phyloP scores from a whole-genome alignment of 2,113 vertebrate species.

The Corythaeola cristata region DNA sequence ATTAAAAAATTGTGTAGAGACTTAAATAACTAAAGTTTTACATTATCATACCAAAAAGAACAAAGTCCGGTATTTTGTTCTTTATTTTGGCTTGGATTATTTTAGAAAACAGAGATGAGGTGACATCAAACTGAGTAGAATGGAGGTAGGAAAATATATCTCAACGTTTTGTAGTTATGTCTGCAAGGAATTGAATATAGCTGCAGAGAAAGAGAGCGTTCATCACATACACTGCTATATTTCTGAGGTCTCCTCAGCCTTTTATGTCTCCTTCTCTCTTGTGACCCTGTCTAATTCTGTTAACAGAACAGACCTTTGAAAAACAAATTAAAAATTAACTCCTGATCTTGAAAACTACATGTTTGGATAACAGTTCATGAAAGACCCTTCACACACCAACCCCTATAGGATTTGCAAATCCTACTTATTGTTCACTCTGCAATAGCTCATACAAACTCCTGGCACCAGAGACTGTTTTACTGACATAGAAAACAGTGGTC shows the following conservation, averaged over 20 bases:
- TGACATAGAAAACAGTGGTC: background rate
- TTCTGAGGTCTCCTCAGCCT: background rate
- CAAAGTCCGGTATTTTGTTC: background rate
- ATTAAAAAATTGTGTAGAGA: background rate
- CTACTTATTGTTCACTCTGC: background rate
- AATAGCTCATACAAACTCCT: background rate
- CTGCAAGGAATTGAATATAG: background rate
- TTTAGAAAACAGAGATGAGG: background rate
- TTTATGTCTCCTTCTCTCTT: background rate
- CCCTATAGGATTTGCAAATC: background rate
- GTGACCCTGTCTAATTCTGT: background rate
- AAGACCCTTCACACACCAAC: background rate
- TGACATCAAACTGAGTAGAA: background rate
- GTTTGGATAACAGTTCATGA: constrained; percentile 9
- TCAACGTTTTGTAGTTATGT: background rate
- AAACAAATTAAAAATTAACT: background rate
- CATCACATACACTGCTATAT: rapidly evolving
- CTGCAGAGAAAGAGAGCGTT: background rate
- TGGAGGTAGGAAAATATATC: background rate
- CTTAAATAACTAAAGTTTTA: background rate
- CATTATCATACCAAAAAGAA: background rate
- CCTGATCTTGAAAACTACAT: background rate
- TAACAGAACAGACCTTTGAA: background rate
- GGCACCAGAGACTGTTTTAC: background rate
- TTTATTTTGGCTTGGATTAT: background rate